These are phyloP conservation scores for Pollenia angustigena DNA, from an alignment of 2,888 invertebrate species.

Conservation along the genomic window DNA sequence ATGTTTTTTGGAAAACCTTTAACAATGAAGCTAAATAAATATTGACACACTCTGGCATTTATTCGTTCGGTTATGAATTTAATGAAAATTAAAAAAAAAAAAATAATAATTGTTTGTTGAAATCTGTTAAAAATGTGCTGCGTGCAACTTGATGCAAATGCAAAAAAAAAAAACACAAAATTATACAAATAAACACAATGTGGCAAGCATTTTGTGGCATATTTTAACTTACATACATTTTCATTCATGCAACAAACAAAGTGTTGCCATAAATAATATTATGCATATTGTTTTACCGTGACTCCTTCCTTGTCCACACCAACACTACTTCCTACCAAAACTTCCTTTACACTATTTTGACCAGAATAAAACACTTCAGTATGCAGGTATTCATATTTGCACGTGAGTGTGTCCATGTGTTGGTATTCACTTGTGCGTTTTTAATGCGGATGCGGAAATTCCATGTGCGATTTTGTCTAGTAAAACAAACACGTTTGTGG, in stretches of 20 bases:
- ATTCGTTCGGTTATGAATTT: conserved; percentile 40
- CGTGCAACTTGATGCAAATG: conserved; percentile 19
- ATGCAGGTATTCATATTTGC: conserved; percentile 48
- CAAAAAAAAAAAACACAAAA: conserved; percentile 47
- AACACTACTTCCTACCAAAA: conserved; percentile 41
- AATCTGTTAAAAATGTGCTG: conserved; percentile 22
- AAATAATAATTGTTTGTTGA: conserved; percentile 62
- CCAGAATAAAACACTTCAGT: conserved; percentile 45
- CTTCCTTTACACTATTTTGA: conserved; percentile 49
- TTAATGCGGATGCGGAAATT: conserved; percentile 39
- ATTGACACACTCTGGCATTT: conserved; percentile 58
- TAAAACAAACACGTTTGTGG: conserved; percentile 76
- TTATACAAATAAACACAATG: conserved; percentile 66
- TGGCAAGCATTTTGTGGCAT: conserved; percentile 59
- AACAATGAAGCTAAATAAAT: conserved; percentile 64
- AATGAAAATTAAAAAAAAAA: conserved; percentile 74
- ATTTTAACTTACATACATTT: neutral
- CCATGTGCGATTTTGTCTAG: conserved; percentile 65
- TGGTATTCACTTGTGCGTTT: conserved; percentile 17
- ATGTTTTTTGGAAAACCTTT: conserved; percentile 46
- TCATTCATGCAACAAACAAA: neutral
- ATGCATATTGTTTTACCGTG: conserved; percentile 66
- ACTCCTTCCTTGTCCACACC: neutral
- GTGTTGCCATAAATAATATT: conserved; percentile 60
- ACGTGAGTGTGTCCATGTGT: conserved; percentile 1